phyloP scores from a whole-genome alignment of 2,888 invertebrate species.

The Agrotis segetum region DNA sequence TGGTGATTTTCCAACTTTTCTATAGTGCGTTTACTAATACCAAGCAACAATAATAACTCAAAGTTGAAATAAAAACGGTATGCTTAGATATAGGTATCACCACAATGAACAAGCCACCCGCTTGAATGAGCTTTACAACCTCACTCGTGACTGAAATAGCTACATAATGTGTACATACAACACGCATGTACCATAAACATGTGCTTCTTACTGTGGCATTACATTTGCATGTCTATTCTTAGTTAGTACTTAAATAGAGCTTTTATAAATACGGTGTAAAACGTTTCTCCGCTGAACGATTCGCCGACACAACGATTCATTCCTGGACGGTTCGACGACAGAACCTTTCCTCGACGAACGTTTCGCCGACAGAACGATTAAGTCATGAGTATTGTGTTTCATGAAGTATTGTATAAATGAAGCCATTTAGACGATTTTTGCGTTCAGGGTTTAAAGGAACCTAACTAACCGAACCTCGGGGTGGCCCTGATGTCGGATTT shows the following conservation, averaged over 20 bases:
- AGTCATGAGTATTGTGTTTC: too few relatives aligned
- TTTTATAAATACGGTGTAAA: conserved; percentile 2
- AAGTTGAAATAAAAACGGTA: background rate
- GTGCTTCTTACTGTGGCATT: conserved; percentile 10
- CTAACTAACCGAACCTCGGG: too few relatives aligned
- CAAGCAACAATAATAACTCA: conserved; percentile 2
- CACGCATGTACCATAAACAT: conserved; percentile 31
- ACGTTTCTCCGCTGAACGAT: too few relatives aligned
- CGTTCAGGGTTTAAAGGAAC: too few relatives aligned
- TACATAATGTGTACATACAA: conserved; percentile 6
- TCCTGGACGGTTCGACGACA: too few relatives aligned
- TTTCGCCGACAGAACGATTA: too few relatives aligned
- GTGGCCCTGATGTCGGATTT: too few relatives aligned
- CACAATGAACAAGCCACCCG: background rate
- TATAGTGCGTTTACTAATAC: background rate
- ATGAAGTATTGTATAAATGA: too few relatives aligned
- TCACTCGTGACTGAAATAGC: conserved; percentile 7
- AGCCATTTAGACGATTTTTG: too few relatives aligned
- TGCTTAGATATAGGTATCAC: conserved; percentile 6
- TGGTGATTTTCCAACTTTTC: background rate
- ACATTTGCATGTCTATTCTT: conserved; percentile 22
- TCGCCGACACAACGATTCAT: too few relatives aligned
- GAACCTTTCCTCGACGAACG: too few relatives aligned
- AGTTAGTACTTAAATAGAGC: background rate
- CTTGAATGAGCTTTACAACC: conserved; percentile 36